phyloP scores from a whole-genome alignment of 1,140 invertebrate species.

The Heterodera carotae region DNA sequence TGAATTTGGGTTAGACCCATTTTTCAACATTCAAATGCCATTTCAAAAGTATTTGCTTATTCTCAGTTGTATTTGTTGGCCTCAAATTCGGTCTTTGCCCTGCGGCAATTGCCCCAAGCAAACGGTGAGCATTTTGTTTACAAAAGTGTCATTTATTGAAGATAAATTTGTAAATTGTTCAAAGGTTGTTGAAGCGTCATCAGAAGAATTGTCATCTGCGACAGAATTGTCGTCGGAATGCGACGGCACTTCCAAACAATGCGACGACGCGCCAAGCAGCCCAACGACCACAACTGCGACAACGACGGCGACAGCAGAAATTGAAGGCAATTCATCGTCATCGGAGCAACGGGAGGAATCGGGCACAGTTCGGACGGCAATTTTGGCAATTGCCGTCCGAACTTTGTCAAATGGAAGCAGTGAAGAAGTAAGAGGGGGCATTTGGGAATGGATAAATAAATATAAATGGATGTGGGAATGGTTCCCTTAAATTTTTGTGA shows the following conservation, averaged over 20 bases:
- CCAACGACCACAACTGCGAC: not conserved
- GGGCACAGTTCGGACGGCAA: not conserved
- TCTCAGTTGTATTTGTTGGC: not conserved
- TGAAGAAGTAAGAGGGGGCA: not conserved
- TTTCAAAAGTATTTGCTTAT: not conserved
- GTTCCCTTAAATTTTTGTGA: too few relatives aligned
- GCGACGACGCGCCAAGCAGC: not conserved
- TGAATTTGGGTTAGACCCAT: not conserved
- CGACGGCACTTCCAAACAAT: constrained; percentile 9
- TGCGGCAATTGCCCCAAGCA: not conserved
- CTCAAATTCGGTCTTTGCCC: not conserved
- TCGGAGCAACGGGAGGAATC: not conserved
- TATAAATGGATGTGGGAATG: too few relatives aligned
- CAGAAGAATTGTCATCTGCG: too few relatives aligned
- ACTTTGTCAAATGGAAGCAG: not conserved
- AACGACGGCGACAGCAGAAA: not conserved
- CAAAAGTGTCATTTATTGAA: not conserved
- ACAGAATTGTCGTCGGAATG: constrained; percentile 1
- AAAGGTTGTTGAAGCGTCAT: too few relatives aligned
- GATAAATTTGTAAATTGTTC: too few relatives aligned
- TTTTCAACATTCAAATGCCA: not conserved
- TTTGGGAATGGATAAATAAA: too few relatives aligned
- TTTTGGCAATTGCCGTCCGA: constrained; percentile 7
- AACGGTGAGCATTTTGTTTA: not conserved
- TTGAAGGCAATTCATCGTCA: not conserved